Conservation (phyloP, 2,797 vertebrate species). For the Natrix natrix region DNA sequence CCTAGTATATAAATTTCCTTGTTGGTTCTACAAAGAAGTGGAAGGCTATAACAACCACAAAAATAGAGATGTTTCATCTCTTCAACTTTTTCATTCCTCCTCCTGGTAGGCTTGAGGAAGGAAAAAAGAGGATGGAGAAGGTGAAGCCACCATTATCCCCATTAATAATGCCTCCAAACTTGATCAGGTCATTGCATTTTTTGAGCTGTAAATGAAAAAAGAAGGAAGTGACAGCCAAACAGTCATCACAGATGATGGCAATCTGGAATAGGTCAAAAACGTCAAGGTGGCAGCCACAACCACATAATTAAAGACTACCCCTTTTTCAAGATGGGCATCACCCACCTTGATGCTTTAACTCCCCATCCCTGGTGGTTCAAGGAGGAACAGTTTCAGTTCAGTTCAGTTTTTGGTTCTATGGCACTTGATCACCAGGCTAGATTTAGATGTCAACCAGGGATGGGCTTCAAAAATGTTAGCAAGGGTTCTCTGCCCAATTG, state of each 20-base stretch:
- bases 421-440: background rate
- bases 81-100: background rate
- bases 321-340: background rate
- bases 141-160: background rate
- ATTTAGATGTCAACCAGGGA: background rate
- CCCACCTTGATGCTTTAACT: background rate
- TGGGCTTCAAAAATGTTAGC: too few relatives aligned
- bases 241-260: background rate
- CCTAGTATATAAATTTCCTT: background rate
- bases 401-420: background rate
- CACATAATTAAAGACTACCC: background rate
- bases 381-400: background rate
- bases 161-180: background rate
- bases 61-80: background rate
- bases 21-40: background rate
- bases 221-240: background rate
- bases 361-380: background rate
- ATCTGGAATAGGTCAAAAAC: background rate
- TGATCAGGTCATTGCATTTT: background rate
- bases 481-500: too few relatives aligned
- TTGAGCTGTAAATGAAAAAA: background rate
- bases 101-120: background rate
- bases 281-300: background rate
- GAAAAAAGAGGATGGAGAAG: background rate
- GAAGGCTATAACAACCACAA: background rate